Evolutionary conservation across 2,888 invertebrate species (phyloP).

Genomic region (Scotopteryx bipunctaria): DNA sequence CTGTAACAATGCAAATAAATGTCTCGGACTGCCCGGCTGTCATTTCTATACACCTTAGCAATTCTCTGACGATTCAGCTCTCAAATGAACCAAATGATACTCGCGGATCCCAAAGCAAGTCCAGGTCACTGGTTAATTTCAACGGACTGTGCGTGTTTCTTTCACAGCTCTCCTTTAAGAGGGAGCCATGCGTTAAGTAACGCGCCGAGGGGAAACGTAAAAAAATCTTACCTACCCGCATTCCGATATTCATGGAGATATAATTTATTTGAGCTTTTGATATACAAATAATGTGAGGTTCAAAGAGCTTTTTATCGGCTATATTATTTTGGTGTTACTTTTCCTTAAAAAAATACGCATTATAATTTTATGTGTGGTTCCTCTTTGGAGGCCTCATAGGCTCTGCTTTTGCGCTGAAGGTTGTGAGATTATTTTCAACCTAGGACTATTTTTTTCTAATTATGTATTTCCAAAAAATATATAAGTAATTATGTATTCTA

Average conservation of each 20-base stretch:
- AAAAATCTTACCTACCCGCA: conserved; percentile 46
- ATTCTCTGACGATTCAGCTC: background rate
- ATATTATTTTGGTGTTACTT: conserved; percentile 20
- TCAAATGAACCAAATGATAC: conserved; percentile 10
- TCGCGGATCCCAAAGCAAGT: conserved; percentile 9
- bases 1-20: too few species aligned
- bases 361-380: too few species aligned
- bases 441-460: too few species aligned
- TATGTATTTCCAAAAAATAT: too few species aligned
- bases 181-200: conserved; percentile 57
- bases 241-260: conserved; percentile 37
- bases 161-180: conserved; percentile 55
- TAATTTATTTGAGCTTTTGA: conserved; percentile 39
- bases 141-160: conserved; percentile 53
- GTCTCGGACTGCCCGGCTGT: too few species aligned
- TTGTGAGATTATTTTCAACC: too few species aligned
- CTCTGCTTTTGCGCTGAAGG: too few species aligned
- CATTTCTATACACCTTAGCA: too few species aligned
- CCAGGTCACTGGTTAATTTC: conserved; percentile 55
- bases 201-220: conserved; percentile 52
- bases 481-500: too few species aligned
- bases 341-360: too few species aligned
- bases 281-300: conserved; percentile 33
- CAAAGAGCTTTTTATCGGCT: conserved; percentile 36
- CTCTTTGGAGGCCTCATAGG: too few species aligned